A percentile compares a stretch with the other conserved stretches of the same genome.
Conservation (phyloP, 1,140 invertebrate species). For the Leptestheria dahalacensis region DNA sequence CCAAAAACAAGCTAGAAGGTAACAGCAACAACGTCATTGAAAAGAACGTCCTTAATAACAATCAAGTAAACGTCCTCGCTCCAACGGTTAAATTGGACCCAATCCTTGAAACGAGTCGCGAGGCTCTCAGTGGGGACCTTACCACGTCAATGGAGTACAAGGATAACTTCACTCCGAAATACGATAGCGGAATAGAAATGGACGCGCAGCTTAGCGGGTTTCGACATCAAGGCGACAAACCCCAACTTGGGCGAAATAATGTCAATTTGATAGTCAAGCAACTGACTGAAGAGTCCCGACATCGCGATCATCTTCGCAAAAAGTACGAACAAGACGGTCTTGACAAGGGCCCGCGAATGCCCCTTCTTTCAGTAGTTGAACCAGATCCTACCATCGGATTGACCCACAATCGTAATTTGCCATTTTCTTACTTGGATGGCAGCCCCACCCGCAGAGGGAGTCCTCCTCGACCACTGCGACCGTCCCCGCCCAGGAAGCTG, state of each 20-base stretch:
- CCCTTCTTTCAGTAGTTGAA: conserved; percentile 38
- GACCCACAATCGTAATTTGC: conserved; percentile 51
- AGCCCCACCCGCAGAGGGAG: conserved; percentile 4
- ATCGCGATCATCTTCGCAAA: conserved; percentile 14
- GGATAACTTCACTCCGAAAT: conserved; percentile 10
- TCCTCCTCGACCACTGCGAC: neutral
- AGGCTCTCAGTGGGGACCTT: neutral
- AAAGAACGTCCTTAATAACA: conserved; percentile 18
- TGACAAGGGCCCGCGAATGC: conserved; percentile 29
- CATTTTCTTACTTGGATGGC: conserved; percentile 48
- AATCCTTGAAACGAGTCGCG: neutral
- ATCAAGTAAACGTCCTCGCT: conserved; percentile 35
- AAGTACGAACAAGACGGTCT: conserved; percentile 24
- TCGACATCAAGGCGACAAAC: neutral
- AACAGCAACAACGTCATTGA: conserved; percentile 8
- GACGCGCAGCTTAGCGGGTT: conserved; percentile 24
- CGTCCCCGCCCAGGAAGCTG: neutral
- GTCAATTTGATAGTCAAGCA: conserved; percentile 46
- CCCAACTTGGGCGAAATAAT: conserved; percentile 31
- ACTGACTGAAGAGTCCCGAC: conserved; percentile 35
- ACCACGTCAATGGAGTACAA: neutral
- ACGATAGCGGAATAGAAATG: conserved; percentile 12
- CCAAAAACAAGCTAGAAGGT: conserved; percentile 7
- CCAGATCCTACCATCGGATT: conserved; percentile 34
- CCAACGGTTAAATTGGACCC: conserved; percentile 25